phyloP scores from a whole-genome alignment of 2,797 vertebrate genomes.

The Sebastes miniatus region DNA sequence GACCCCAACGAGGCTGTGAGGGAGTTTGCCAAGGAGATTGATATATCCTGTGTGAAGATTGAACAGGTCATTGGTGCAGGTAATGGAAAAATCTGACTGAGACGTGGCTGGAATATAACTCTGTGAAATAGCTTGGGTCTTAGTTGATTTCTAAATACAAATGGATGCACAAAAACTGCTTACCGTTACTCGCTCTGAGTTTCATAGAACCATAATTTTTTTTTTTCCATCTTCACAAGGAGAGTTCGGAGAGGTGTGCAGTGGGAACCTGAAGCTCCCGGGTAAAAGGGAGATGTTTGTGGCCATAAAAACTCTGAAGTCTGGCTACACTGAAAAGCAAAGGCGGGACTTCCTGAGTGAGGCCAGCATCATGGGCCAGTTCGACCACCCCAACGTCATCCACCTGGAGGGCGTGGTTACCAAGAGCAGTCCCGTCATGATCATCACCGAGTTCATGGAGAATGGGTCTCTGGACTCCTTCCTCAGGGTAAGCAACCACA shows the following conservation, averaged over 20 bases:
- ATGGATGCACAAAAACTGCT: background rate
- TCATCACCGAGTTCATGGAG: conserved; percentile 99
- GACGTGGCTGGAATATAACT: conserved; percentile 33
- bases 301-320: conserved; percentile 97
- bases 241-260: conserved; percentile 98
- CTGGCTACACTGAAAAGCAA: conserved; percentile 97
- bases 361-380: conserved; percentile 99
- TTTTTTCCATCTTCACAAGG: conserved; percentile 80
- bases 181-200: background rate
- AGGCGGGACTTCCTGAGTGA: conserved; percentile 96
- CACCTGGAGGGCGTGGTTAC: conserved; percentile 98
- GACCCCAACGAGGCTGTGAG: conserved; percentile 98
- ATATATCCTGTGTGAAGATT: conserved; percentile 99
- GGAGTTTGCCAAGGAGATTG: conserved; percentile 99
- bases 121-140: background rate
- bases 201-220: background rate
- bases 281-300: conserved; percentile 98
- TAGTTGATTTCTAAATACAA: conserved; percentile 40
- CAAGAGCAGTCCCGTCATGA: conserved; percentile 98
- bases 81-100: conserved; percentile 74
- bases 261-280: conserved; percentile 96
- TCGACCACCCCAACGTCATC: conserved; percentile 98
- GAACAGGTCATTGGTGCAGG: conserved; percentile 99
- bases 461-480: conserved; percentile 97
- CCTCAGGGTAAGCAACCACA: conserved; percentile 86